Evolutionary conservation across 2,797 vertebrate genomes (phyloP).

Genomic region (Tapirus indicus): DNA sequence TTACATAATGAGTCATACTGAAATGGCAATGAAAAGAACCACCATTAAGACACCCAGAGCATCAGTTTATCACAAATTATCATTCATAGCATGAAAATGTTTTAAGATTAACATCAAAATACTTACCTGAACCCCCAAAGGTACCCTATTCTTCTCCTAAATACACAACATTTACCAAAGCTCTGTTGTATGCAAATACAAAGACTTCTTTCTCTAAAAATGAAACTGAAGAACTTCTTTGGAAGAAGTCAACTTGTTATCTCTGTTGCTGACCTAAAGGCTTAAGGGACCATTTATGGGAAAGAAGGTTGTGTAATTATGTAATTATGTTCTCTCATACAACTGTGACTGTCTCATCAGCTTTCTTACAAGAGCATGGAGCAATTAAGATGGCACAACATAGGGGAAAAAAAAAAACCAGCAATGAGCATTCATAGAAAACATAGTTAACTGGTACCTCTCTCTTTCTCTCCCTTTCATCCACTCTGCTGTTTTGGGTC

Average conservation of each 20-base stretch:
- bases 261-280: not conserved
- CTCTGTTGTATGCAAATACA: not conserved
- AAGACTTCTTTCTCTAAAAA: constrained; percentile 12
- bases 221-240: not conserved
- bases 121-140: not conserved
- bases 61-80: not conserved
- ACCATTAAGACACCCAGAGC: not conserved
- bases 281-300: not conserved
- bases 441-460: not conserved
- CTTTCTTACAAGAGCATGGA: not conserved
- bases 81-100: constrained; percentile 24
- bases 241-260: not conserved
- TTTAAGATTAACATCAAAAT: constrained; percentile 57
- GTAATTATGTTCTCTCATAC: not conserved
- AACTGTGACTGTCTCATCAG: not conserved
- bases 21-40: constrained; percentile 62
- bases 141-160: not conserved
- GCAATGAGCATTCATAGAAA: not conserved
- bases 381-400: not conserved
- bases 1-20: constrained; percentile 60
- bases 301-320: not conserved
- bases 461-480: not conserved
- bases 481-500: not conserved
- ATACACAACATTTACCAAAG: constrained; percentile 41
- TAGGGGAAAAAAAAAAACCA: not conserved